Evolutionary conservation across 37 sponge, comb jelly and placozoan genomes (phyloP).

Genomic region (Beroe forskalii): DNA sequence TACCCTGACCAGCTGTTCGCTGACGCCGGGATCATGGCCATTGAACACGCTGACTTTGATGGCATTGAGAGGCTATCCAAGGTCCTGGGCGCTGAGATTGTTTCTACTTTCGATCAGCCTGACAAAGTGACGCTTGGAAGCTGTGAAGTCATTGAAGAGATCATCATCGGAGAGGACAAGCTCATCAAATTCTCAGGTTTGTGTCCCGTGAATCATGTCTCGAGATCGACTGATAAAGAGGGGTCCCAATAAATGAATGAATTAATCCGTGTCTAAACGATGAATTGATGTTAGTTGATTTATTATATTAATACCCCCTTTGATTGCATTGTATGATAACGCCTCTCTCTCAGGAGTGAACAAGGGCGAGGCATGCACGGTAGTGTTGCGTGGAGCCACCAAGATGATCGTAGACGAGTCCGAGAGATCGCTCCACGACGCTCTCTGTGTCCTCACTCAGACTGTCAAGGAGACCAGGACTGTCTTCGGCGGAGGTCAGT

Average conservation of each 20-base stretch:
- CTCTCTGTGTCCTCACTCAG: conserved; percentile 92
- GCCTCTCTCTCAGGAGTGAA: conserved; percentile 68
- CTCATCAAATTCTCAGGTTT: conserved; percentile 70
- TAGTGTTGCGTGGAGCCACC: conserved; percentile 95
- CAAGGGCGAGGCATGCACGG: conserved; percentile 91
- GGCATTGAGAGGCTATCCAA: conserved; percentile 91
- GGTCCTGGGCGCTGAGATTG: conserved; percentile 94
- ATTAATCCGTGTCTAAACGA: too few species aligned
- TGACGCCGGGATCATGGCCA: conserved; percentile 96
- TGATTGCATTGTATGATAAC: too few species aligned
- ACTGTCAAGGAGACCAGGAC: conserved; percentile 93
- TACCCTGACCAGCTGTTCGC: conserved; percentile 99
- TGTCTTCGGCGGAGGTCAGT: conserved; percentile 93
- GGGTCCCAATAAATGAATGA: too few species aligned
- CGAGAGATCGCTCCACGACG: conserved; percentile 96
- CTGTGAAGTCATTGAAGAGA: conserved; percentile 96
- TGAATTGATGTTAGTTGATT: too few species aligned
- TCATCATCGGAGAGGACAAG: conserved; percentile 98
- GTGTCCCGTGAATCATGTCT: neutral
- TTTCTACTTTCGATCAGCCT: conserved; percentile 95
- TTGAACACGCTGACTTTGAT: conserved; percentile 99
- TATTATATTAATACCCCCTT: too few species aligned
- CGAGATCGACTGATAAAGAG: neutral
- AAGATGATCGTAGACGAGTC: conserved; percentile 98
- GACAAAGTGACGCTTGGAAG: conserved; percentile 88